Evolutionary conservation across 2,888 invertebrate species (phyloP), one percentile per base, ranked within the genome.

Genomic region (Lasioglossum oenotherae): DNA sequence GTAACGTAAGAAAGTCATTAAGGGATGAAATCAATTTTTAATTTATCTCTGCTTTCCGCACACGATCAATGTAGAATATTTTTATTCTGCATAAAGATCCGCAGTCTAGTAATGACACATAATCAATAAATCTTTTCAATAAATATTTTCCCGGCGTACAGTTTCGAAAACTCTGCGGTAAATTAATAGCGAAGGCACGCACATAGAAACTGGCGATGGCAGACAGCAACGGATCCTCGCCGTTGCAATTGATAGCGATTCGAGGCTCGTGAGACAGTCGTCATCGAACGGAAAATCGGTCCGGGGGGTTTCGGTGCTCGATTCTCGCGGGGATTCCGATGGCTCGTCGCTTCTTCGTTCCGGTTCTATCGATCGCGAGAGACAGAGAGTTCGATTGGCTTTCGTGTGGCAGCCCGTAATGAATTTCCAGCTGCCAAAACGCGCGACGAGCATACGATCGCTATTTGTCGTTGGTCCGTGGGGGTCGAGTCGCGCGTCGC

Each of bases 391-490:
- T 16, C 46, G 73, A 73, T 46, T 46, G 73, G 46, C 73, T 73
- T 46, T 60, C 73, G 31, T 16, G 75, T 67, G 76, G 85, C 75
- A 75, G 69, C n/a, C 49, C 71, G 78, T 85, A 87, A 90, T 85
- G 85, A 90, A 90, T 87, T 88, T 78, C 38, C 76, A 71, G 67
- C 82, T 85, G 85, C 60, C 85, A 80, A 90, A 86, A 87, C 84
- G 77, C 75, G 81, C 31, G 71, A 81, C 82, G 84, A 71, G 64
- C 71, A 57, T 44, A 71, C 74, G 82, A 90, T 90, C 88, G 82
- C 57, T 80, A 85, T 85, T 88, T 86, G 82, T 85, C 84, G 82
- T 81, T 69, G 53, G 78, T 78, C 73, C 35, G 35, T 19, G 67
- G 67, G 31, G 31, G 31, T 31, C 16, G 27, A 10, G 57, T 12